These are phyloP conservation scores for Mya arenaria DNA, from an alignment of 1,140 invertebrate species.

Conservation along the genomic window DNA sequence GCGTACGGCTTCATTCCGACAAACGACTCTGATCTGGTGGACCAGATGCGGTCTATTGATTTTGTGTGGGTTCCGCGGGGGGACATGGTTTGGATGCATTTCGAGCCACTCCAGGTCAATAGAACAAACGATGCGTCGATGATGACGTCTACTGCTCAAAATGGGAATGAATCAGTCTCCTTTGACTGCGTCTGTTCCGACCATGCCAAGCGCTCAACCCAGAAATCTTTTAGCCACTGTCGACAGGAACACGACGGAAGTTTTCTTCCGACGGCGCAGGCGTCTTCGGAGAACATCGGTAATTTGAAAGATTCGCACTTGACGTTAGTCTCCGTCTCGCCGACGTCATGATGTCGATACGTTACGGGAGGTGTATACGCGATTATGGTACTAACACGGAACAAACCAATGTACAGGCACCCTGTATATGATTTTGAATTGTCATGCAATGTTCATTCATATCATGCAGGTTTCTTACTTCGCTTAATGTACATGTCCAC, in stretches of 20 bases:
- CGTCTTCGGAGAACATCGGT: neutral
- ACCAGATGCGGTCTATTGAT: constrained; percentile 61
- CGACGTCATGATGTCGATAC: neutral
- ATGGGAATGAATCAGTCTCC: neutral
- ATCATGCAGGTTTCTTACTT: no score
- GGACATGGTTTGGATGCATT: constrained; percentile 69
- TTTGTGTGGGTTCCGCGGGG: constrained; percentile 71
- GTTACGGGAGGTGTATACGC: no score
- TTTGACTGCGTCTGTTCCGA: constrained; percentile 39
- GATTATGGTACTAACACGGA: no score
- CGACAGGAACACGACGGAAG: neutral
- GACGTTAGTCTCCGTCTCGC: no score
- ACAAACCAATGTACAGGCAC: no score
- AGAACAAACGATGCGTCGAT: neutral
- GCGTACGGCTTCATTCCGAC: constrained; percentile 68
- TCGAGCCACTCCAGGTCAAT: constrained; percentile 50
- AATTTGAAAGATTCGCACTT: no score
- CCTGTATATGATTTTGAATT: no score
- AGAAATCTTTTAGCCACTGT: constrained; percentile 1
- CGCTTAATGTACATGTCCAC: no score
- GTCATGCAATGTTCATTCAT: no score
- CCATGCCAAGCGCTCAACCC: constrained; percentile 14
- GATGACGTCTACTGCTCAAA: neutral
- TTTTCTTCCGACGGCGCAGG: neutral
- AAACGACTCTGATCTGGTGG: constrained; percentile 63